Percentiles rank a stretch among this genome's conserved stretches.
Conservation (phyloP, 2,113 vertebrate species). For the Vidua chalybeata region DNA sequence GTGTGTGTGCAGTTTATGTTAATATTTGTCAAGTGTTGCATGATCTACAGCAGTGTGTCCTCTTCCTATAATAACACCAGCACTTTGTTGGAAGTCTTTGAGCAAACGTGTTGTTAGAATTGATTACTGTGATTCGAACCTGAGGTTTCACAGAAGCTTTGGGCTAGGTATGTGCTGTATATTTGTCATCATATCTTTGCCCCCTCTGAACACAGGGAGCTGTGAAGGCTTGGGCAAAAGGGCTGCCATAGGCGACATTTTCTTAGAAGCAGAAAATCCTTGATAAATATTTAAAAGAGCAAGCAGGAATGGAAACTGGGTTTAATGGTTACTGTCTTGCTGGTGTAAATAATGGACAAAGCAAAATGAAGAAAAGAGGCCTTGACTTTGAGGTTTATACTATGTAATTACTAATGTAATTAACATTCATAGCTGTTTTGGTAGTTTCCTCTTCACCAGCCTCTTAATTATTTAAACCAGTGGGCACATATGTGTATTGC, state of each 20-base stretch:
- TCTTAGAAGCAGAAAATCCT: not conserved
- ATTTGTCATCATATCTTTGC: not conserved
- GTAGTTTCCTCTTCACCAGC: not conserved
- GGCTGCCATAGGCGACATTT: not conserved
- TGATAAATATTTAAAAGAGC: not conserved
- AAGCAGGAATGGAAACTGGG: not conserved
- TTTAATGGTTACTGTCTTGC: not conserved
- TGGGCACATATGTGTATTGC: not conserved
- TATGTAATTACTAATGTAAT: not conserved
- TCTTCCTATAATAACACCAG: not conserved
- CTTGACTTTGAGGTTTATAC: not conserved
- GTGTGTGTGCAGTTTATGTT: not conserved
- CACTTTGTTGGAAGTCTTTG: not conserved
- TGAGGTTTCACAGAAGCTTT: not conserved
- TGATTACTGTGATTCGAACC: not conserved
- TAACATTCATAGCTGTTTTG: not conserved
- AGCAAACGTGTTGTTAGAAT: not conserved
- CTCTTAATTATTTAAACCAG: not conserved
- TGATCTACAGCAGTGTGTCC: not conserved
- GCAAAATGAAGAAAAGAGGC: not conserved
- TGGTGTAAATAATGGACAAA: not conserved
- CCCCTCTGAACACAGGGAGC: not conserved
- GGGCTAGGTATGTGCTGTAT: not conserved
- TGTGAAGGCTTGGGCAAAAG: fast-evolving
- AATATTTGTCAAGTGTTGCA: not conserved